These are phyloP conservation scores for Drosophila aldrichi DNA, from an alignment of 2,888 invertebrate species.

Conservation along the genomic window DNA sequence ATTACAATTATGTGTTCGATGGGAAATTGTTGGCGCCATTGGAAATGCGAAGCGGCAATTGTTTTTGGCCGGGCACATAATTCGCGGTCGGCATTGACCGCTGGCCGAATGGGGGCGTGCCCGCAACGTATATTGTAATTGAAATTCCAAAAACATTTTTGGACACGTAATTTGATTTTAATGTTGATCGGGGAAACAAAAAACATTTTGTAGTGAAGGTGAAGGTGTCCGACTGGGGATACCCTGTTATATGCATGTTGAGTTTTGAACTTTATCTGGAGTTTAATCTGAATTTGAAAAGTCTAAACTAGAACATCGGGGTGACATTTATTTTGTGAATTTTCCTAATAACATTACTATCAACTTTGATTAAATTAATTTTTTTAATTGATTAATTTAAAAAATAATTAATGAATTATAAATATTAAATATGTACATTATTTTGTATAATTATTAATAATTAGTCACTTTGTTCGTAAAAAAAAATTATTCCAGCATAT, in stretches of 20 bases:
- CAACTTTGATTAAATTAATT: no score
- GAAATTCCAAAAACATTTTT: slow-evolving; percentile 67
- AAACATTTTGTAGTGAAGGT: neutral
- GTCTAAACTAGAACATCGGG: neutral
- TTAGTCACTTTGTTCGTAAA: no score
- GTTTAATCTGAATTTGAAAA: neutral
- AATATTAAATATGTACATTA: no score
- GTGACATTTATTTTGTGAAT: neutral
- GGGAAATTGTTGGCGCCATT: slow-evolving; percentile 33
- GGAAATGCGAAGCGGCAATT: slow-evolving; percentile 26
- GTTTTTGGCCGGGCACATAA: slow-evolving; percentile 34
- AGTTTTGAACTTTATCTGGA: no score
- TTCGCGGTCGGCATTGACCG: slow-evolving; percentile 38
- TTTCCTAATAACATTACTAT: no score
- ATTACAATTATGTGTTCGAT: slow-evolving; percentile 28
- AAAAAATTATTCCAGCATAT: no score
- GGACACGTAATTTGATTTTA: slow-evolving; percentile 67
- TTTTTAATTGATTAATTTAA: no score
- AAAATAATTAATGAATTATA: no score
- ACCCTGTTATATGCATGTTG: neutral
- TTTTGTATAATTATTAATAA: no score
- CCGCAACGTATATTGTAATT: slow-evolving; percentile 64
- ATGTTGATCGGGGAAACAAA: slow-evolving; percentile 42
- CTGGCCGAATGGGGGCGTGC: slow-evolving; percentile 3
- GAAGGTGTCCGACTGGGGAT: neutral